Evolutionary conservation across 2,888 invertebrate species (phyloP), one percentile per base, ranked within the genome.

Genomic region (Dichetophora obliterata): DNA sequence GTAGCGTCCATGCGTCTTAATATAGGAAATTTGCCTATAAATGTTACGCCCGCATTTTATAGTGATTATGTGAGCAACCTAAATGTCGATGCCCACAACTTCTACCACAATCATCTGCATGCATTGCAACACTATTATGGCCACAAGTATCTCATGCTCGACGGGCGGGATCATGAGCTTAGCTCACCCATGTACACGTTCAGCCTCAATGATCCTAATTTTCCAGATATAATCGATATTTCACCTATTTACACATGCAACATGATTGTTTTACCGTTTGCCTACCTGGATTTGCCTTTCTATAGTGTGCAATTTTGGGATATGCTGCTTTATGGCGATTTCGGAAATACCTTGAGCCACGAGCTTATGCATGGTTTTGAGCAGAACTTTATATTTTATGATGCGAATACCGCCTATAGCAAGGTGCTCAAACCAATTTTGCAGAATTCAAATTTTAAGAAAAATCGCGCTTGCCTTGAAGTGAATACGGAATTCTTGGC

Each of bases 301-400:
- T 86, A 84, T 57, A 80, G 84, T 27, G 77, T 79, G 0, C 80
- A 83, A 19, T 85, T 87, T n/a, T 85, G 86, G 84, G 84, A 87
- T 1, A 84, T 83, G 0, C 71, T 86, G 75, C 78, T 86, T 0
- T 86, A 85, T 52, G 86, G 86, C 9, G 86, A 86, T 27, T 63
- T 86, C 77, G 86, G 83, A 76, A 86, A 84, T 24, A 87, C 86
- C 0, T 57, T 87, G 66, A 87, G 87, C 16, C 86, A 86, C 70
- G 86, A 86, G 76, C 82, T 86, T 72, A 78, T 87, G 63, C 86
- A 86, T 65, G 84, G 84, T 57, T 84, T 87, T 54, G 86, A 87
- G 75, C 80, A 77, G 0, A 81, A 82, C 3, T 84, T 86, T 31
- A 77, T 86, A n/a, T 80, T 81, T 73, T 84, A 84, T 63, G 87